Percentiles rank a stretch among this genome's conserved stretches.
These are phyloP conservation scores for Ennomos quercinarius DNA, from an alignment of 2,888 invertebrate species.

Conservation along the genomic window DNA sequence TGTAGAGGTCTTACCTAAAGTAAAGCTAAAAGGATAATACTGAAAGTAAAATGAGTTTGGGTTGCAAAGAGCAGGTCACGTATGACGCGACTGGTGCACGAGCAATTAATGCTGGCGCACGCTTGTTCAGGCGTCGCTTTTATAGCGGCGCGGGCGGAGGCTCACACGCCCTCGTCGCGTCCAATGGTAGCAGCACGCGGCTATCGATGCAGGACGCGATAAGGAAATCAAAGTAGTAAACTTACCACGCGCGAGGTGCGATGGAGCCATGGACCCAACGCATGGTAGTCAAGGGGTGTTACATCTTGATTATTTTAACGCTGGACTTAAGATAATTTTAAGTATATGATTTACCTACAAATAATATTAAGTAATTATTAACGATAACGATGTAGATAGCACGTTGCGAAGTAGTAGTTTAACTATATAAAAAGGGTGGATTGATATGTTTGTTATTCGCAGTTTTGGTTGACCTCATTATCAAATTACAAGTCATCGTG, in stretches of 20 bases:
- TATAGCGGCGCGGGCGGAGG: slow-evolving; percentile 57
- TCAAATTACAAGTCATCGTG: neutral
- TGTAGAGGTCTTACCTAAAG: slow-evolving; percentile 18
- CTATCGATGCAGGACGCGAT: slow-evolving; percentile 56
- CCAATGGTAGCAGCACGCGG: slow-evolving; percentile 69
- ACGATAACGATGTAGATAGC: slow-evolving; percentile 4
- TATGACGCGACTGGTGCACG: slow-evolving; percentile 32
- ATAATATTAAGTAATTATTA: neutral
- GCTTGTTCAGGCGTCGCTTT: slow-evolving; percentile 31
- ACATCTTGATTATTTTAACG: slow-evolving; percentile 11
- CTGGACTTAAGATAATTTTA: slow-evolving; percentile 12
- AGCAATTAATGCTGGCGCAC: slow-evolving; percentile 42
- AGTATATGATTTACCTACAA: neutral
- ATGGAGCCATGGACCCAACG: slow-evolving; percentile 47
- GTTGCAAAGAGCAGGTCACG: slow-evolving; percentile 31
- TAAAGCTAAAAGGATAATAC: slow-evolving; percentile 34
- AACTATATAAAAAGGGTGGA: neutral
- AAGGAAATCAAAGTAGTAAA: slow-evolving; percentile 55
- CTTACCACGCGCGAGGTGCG: slow-evolving; percentile 66
- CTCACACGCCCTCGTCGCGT: slow-evolving; percentile 70
- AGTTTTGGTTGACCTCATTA: neutral
- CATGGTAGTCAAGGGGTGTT: slow-evolving; percentile 72
- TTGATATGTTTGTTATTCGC: neutral
- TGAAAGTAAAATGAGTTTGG: slow-evolving; percentile 28
- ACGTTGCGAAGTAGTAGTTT: too few relatives aligned